Conservation (phyloP, 2,113 vertebrate species). For the Neolamprologus tretocephalus region DNA sequence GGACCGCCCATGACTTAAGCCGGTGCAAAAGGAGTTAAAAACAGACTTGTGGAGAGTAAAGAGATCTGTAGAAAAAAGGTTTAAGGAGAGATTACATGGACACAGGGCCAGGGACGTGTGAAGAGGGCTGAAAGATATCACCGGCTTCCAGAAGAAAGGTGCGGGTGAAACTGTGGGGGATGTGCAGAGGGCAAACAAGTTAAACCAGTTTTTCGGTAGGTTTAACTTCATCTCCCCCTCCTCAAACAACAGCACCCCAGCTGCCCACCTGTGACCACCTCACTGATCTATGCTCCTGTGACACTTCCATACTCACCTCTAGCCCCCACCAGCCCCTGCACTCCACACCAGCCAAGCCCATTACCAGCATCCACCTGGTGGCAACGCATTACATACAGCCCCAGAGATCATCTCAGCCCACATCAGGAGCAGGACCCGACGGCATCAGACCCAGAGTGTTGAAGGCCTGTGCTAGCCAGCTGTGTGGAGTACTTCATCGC, state of each 20-base stretch:
- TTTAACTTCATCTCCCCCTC: not conserved
- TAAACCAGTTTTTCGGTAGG: not conserved
- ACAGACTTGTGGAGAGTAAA: not conserved
- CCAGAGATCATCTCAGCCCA: not conserved
- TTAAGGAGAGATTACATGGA: not conserved
- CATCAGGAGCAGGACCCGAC: not conserved
- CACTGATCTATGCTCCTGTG: not conserved
- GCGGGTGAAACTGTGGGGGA: not conserved
- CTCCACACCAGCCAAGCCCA: not conserved
- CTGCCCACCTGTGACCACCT: not conserved
- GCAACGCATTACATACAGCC: not conserved
- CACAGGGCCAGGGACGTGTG: not conserved
- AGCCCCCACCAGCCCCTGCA: not conserved
- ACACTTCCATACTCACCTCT: not conserved
- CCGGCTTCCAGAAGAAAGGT: not conserved
- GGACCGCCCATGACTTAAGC: not conserved
- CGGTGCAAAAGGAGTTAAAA: not conserved
- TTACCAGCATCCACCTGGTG: not conserved
- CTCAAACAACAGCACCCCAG: not conserved
- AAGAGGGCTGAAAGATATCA: not conserved
- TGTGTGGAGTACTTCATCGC: not conserved
- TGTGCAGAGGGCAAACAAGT: not conserved
- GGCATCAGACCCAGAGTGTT: not conserved
- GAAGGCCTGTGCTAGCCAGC: not conserved
- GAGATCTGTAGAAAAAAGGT: not conserved